Evolutionary conservation across 2,888 invertebrate species (phyloP).

Genomic region (Drosophila niveifrons): DNA sequence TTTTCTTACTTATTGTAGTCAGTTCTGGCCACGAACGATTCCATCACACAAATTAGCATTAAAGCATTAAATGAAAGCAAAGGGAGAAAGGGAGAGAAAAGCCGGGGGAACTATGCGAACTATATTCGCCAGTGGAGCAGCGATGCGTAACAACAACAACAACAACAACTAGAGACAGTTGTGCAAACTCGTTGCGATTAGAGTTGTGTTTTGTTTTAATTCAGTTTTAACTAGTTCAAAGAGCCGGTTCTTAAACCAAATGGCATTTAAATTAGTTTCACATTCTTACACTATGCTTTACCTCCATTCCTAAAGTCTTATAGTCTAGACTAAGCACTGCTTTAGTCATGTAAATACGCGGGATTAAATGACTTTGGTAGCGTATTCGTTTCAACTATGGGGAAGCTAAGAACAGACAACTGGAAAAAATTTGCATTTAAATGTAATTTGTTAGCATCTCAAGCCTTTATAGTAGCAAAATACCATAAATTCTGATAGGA

Average conservation of each 20-base stretch:
- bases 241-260: conserved; percentile 5
- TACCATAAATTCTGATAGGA: too few species aligned
- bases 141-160: conserved; percentile 46
- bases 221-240: conserved; percentile 21
- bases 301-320: background rate
- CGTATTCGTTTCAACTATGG: too few species aligned
- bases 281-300: background rate
- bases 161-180: conserved; percentile 16
- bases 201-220: conserved; percentile 13
- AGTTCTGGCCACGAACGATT: background rate
- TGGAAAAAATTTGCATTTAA: too few species aligned
- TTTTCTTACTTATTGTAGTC: too few species aligned
- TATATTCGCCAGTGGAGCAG: conserved; percentile 32
- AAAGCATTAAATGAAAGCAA: conserved; percentile 46
- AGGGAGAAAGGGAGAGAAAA: background rate
- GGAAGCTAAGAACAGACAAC: too few species aligned
- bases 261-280: conserved; percentile 11
- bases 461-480: too few species aligned
- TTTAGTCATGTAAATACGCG: background rate
- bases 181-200: conserved; percentile 28
- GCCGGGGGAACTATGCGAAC: conserved; percentile 25
- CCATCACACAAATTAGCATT: conserved; percentile 56
- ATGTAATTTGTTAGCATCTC: too few species aligned
- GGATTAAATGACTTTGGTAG: background rate
- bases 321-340: background rate